Conservation (phyloP, 2,113 vertebrate species). For the Pteronura brasiliensis region DNA sequence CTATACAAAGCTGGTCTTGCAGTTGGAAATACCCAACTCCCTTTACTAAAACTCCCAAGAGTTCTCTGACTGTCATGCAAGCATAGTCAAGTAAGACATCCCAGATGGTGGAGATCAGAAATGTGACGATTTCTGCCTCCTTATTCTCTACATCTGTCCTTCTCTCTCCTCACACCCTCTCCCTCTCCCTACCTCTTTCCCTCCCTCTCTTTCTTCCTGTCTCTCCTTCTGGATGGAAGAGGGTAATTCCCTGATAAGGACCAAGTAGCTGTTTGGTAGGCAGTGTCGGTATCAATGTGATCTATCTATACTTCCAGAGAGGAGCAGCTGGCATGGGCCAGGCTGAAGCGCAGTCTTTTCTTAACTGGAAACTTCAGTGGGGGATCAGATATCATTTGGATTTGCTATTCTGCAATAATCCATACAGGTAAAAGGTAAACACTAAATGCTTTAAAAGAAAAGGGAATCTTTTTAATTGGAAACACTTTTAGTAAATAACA, state of each 20-base stretch:
- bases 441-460: not conserved
- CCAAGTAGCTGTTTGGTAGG: not conserved
- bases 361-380: not conserved
- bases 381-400: not conserved
- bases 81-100: not conserved
- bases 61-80: not conserved
- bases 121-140: not conserved
- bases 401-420: not conserved
- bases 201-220: accelerated
- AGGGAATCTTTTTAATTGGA: not conserved
- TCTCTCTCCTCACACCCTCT: not conserved
- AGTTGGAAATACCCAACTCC: not conserved
- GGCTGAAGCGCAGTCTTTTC: not conserved
- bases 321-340: not conserved
- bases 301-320: not conserved
- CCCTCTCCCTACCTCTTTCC: not conserved
- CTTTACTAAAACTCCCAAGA: not conserved
- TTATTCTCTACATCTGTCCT: not conserved
- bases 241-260: not conserved
- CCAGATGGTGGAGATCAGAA: not conserved
- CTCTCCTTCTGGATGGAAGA: not conserved
- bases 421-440: not conserved
- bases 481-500: not conserved
- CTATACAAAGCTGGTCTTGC: not conserved
- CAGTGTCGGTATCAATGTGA: too few species aligned